A percentile compares a stretch with the other conserved stretches of the same genome.
These are phyloP conservation scores for Prunella fulvescens DNA, from an alignment of 2,113 vertebrate species.

Conservation along the genomic window DNA sequence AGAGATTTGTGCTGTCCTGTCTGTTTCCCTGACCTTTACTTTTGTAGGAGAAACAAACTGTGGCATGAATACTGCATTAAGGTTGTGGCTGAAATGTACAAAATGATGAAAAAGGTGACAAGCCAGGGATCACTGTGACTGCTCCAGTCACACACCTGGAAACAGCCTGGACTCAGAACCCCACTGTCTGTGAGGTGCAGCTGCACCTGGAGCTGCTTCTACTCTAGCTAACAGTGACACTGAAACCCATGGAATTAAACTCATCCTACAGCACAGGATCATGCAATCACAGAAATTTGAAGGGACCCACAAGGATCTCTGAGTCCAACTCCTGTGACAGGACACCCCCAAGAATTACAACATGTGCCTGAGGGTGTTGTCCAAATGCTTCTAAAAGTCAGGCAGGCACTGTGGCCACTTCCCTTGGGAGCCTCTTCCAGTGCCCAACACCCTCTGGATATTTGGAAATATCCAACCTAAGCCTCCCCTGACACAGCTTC, in stretches of 20 bases:
- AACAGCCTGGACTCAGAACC: background rate
- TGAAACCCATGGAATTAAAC: background rate
- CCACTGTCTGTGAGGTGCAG: background rate
- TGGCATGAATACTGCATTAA: background rate
- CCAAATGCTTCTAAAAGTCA: background rate
- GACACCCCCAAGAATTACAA: background rate
- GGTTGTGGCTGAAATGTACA: background rate
- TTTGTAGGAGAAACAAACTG: background rate
- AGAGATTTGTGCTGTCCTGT: background rate
- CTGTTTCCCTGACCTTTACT: background rate
- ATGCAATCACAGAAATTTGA: background rate
- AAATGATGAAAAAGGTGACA: background rate
- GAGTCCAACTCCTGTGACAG: background rate
- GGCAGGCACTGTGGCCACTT: no score
- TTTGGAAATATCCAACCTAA: background rate
- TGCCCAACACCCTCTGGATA: background rate
- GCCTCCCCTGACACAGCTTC: background rate
- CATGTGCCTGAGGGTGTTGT: background rate
- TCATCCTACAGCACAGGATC: background rate
- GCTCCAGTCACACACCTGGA: background rate
- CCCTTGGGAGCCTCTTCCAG: background rate
- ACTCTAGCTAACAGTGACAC: background rate
- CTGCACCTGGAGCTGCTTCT: background rate
- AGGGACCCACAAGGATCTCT: background rate
- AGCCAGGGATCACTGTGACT: background rate